A percentile compares a stretch with the other conserved stretches of the same genome.
Conservation (phyloP, 2,797 vertebrate species). For the Falco concolor region DNA sequence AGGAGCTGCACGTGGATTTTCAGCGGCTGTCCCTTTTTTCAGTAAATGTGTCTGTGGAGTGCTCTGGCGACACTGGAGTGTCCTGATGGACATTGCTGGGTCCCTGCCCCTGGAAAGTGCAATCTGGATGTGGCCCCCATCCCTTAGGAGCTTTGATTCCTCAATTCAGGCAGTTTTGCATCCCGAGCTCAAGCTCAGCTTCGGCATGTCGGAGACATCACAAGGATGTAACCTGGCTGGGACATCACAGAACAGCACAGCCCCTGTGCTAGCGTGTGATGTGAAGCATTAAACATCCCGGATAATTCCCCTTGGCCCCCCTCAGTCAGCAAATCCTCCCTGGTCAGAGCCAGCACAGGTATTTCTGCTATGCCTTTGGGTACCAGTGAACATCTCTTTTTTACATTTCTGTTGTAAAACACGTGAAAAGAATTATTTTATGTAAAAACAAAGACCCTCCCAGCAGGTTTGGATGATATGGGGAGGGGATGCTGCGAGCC, state of each 20-base stretch:
- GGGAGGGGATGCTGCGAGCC: background rate
- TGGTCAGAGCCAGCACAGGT: background rate
- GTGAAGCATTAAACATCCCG: background rate
- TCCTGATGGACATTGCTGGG: background rate
- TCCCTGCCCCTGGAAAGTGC: background rate
- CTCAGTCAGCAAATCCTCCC: background rate
- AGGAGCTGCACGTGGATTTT: background rate
- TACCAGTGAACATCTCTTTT: too few species aligned
- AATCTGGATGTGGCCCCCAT: fast-evolving
- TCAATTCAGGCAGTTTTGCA: background rate
- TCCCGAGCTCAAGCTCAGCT: background rate
- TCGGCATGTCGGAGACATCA: too few species aligned
- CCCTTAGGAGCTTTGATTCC: background rate
- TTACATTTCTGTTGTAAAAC: background rate
- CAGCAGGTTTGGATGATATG: background rate
- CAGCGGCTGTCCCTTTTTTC: background rate
- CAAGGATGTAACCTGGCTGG: background rate
- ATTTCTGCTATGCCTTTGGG: background rate
- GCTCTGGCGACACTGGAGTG: background rate
- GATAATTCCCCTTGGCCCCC: background rate
- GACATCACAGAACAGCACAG: background rate
- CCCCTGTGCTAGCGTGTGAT: background rate
- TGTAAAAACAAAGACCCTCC: background rate
- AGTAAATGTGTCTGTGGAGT: background rate
- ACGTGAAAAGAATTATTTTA: background rate